Evolutionary conservation across 2,888 invertebrate species (phyloP).

Genomic region (Platypus cylindrus): DNA sequence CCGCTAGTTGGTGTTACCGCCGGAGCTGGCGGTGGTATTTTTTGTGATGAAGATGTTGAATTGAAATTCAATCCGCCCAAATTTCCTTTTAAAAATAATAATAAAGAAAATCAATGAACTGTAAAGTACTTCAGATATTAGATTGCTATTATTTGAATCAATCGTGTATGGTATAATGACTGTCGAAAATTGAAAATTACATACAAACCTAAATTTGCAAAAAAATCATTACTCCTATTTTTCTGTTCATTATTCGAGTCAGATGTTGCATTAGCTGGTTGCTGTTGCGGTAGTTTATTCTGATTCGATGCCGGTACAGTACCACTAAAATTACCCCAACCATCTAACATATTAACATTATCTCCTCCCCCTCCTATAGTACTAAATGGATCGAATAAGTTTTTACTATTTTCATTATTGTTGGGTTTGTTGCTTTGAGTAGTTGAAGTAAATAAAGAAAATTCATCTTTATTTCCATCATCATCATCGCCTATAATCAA

Average conservation of each 20-base stretch:
- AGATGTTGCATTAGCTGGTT: slow-evolving; percentile 1
- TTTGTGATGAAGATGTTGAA: slow-evolving; percentile 4
- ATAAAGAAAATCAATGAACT: slow-evolving; percentile 1
- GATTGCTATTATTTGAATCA: neutral
- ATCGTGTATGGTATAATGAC: neutral
- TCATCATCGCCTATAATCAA: slow-evolving; percentile 27
- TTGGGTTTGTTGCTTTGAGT: too few relatives aligned
- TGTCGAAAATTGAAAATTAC: slow-evolving; percentile 1
- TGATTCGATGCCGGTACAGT: slow-evolving; percentile 11
- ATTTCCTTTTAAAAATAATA: slow-evolving; percentile 12
- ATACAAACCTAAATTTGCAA: slow-evolving; percentile 51
- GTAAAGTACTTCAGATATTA: slow-evolving; percentile 17
- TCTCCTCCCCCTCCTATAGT: slow-evolving; percentile 23
- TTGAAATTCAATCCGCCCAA: slow-evolving; percentile 16
- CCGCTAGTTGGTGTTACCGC: slow-evolving; percentile 20
- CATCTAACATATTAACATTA: slow-evolving; percentile 28
- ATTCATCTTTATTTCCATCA: slow-evolving; percentile 22
- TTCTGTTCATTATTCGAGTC: slow-evolving; percentile 33
- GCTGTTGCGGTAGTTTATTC: slow-evolving; percentile 28
- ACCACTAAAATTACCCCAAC: slow-evolving; percentile 21
- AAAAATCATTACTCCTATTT: slow-evolving; percentile 62
- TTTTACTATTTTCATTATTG: slow-evolving; percentile 14
- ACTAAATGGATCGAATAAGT: slow-evolving; percentile 56
- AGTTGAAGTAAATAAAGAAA: slow-evolving; percentile 14
- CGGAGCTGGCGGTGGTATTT: slow-evolving; percentile 9